Base-by-base conservation (phyloP, 2,888 invertebrate species). In the Stegophylla sp. region DNA sequence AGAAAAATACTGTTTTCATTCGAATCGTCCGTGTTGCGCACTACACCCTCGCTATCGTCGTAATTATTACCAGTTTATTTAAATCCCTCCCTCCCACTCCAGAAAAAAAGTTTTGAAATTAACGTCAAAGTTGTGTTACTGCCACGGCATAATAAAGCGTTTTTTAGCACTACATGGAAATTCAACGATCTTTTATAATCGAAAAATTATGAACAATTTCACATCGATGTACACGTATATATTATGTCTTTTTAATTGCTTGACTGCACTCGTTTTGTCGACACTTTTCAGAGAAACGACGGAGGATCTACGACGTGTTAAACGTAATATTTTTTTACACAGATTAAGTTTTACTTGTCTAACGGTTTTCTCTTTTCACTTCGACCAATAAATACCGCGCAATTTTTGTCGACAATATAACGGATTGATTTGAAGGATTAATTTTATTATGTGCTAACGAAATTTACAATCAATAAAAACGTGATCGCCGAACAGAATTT, bases 351-450 rank as follows among this genome's bases (percentile, higher is more conserved):
- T n/a, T 74, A 45, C 59, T 69, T 69, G 34, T 20, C 34, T 20
- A 41, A 64, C 64, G 5, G 34, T 63, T 75, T 75, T 75, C 75
- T 75, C 64, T 64, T 75, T 75, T 75, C 75, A n/a, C 75, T 75
- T 64, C 41, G 17, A 28, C 28, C 20, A 15, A 26, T 13, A 4
- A 15, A 73, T 17, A 34, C n/a, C n/a, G n/a, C n/a, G n/a, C n/a
- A n/a, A n/a, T n/a, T n/a, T n/a, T n/a, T 45, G 20, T 63, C 48
- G 13, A 48, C 0, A 20, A 61, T 61, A 61, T 61, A 63, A 75
- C 51, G 64, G 64, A 51, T 63, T 17, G 17, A 17, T 17, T 7
- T 15, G 12, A 23, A 43, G 20, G 28, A 45, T 61, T 73, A 5
- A 23, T 56, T 72, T 41, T 41, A n/a, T 41, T 41, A 41, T 23